Conservation (phyloP, 1,140 invertebrate species). For the Eurosta solidaginis region DNA sequence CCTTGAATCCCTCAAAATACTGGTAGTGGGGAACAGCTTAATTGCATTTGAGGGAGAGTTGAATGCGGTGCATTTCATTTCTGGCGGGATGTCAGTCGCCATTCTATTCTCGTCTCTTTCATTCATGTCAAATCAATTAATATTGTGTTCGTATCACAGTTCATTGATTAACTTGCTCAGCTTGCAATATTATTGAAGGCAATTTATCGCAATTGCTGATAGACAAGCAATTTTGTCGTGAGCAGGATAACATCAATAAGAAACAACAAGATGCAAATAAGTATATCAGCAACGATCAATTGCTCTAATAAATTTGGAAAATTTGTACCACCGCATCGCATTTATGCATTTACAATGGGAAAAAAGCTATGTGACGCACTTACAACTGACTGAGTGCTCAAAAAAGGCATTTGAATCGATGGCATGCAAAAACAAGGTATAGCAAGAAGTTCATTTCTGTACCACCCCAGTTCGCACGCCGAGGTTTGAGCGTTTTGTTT, state of each 20-base stretch:
- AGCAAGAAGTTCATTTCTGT: too few species aligned
- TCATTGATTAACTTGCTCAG: not conserved
- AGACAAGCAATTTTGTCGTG: not conserved
- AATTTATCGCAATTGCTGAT: not conserved
- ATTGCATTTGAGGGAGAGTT: not conserved
- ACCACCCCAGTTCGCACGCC: too few species aligned
- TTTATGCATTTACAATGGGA: not conserved
- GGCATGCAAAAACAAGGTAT: too few species aligned
- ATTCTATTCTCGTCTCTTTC: too few species aligned
- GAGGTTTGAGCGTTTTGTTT: too few species aligned
- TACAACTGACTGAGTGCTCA: not conserved
- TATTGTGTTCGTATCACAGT: not conserved
- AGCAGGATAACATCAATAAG: not conserved
- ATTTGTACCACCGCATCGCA: not conserved
- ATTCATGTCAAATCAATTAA: not conserved
- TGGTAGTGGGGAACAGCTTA: too few species aligned
- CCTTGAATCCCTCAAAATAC: too few species aligned
- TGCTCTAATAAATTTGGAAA: not conserved
- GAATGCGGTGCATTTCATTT: not conserved
- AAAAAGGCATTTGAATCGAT: not conserved
- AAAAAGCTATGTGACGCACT: not conserved
- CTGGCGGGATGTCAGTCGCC: not conserved
- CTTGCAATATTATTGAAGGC: not conserved
- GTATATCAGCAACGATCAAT: not conserved
- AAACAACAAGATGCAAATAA: not conserved